Evolutionary conservation across 2,113 vertebrate species (phyloP), one percentile per base, ranked within the genome.

Genomic region (Trichechus manatus): DNA sequence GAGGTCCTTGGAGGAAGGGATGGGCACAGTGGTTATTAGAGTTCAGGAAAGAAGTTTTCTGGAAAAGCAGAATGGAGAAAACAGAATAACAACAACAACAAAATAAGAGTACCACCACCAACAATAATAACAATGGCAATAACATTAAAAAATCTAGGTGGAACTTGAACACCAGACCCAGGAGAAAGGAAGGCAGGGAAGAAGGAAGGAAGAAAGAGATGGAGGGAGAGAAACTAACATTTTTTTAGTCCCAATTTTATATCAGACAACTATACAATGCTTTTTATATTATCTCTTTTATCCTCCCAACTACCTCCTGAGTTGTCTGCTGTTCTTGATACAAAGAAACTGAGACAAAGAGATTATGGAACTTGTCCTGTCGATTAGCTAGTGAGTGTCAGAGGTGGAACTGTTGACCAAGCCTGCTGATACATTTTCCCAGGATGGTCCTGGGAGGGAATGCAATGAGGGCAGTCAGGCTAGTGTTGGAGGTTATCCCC

Each of bases 391-490:
- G 42, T 83, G 77, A 64, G 22, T 36, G 9, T 53, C n/a, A 82
- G 75, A 77, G 31, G 47, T 11, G 5, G 33, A 78, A 17, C 9
- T 68, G 15, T 39, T 61, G 11, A 1, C 11, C n/a, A 36, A 77
- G 19, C 4, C 31, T 83, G 8, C 31, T 23, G 20, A 68, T 23
- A 9, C 11, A 17, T 25, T 14, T 10, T 63, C 17, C 68, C 23
- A 23, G 33, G n/a, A 50, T 66, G 70, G 33, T n/a, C 8, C 33
- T 47, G 53, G 44, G 36, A 64, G 2, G 36, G 22, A 36, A 27
- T 1, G 2, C 20, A n/a, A 9, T 1, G 3, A 0, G 42, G 4
- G 17, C 10, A 0, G 5, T 15, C 39, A 64, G n/a, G 79, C 83
- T n/a, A 0, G 9, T 9, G 33, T 13, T 80, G 11, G 15, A 20